These are phyloP conservation scores for Silurus glanis DNA, from an alignment of 2,113 vertebrate genomes.

Conservation along the genomic window DNA sequence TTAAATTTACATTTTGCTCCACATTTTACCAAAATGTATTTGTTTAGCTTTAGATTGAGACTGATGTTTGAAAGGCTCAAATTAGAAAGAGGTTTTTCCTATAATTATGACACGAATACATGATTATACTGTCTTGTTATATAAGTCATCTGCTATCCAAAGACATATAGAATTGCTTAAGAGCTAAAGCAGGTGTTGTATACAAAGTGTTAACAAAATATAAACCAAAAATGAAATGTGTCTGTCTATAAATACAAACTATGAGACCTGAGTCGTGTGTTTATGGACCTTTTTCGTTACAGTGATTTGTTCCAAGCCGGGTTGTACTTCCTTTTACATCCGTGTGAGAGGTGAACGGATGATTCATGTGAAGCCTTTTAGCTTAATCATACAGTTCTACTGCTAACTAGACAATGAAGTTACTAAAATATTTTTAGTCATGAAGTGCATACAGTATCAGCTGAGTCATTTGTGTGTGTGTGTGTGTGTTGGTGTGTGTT, in stretches of 20 bases:
- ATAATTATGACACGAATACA: background rate
- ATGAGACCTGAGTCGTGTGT: background rate
- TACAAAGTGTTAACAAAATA: background rate
- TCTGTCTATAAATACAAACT: background rate
- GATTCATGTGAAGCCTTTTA: background rate
- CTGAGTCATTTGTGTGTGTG: conserved; percentile 7
- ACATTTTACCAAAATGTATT: background rate
- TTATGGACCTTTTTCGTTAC: background rate
- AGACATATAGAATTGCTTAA: background rate
- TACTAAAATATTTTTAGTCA: conserved; percentile 4
- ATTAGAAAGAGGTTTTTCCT: background rate
- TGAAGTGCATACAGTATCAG: conserved; percentile 17
- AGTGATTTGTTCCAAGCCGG: background rate
- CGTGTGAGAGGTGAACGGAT: background rate
- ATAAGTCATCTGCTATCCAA: background rate
- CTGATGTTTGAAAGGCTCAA: background rate
- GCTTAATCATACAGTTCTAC: background rate
- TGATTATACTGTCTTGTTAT: no score
- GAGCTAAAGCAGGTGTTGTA: background rate
- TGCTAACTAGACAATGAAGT: conserved; percentile 8
- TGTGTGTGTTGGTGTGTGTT: background rate
- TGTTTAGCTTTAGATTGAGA: background rate
- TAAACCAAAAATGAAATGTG: background rate
- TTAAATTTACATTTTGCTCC: background rate
- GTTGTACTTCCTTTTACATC: background rate